Evolutionary conservation across 2,888 invertebrate species (phyloP).

Genomic region (Hofmannophila pseudospretella): DNA sequence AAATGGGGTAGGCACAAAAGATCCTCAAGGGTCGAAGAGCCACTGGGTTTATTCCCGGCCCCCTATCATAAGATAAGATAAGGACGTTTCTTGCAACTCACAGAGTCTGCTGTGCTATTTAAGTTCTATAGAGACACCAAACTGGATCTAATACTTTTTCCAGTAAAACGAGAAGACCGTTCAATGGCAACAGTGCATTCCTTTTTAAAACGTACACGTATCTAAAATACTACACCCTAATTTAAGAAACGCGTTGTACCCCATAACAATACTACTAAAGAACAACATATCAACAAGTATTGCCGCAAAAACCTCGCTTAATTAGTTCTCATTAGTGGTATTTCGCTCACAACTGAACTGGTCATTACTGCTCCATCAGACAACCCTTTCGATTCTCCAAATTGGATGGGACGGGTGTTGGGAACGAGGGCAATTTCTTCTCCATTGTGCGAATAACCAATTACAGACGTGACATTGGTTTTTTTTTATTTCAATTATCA

Average conservation of each 20-base stretch:
- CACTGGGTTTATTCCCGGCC: no score
- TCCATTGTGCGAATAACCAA: slow-evolving; percentile 5
- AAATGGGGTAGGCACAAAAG: no score
- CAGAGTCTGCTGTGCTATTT: no score
- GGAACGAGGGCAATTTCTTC: slow-evolving; percentile 10
- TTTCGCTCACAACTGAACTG: slow-evolving; percentile 4
- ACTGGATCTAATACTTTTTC: no score
- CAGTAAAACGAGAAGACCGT: no score
- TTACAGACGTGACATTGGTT: slow-evolving; percentile 1
- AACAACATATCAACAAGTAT: background rate
- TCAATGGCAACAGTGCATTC: no score
- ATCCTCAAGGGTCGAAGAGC: no score
- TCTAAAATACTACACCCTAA: background rate
- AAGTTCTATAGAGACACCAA: no score
- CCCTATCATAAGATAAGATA: no score
- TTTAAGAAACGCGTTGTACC: slow-evolving; percentile 2
- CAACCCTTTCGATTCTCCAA: slow-evolving; percentile 6
- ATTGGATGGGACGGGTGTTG: slow-evolving; percentile 1
- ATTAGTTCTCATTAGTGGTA: slow-evolving; percentile 10
- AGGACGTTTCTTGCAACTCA: no score
- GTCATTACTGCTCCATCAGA: background rate
- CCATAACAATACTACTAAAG: background rate
- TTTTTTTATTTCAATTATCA: background rate
- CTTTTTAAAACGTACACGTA: no score
- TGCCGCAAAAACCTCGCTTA: slow-evolving; percentile 6